Base-by-base conservation (phyloP, 2,888 invertebrate genomes). In the Teleiodes luculella region DNA sequence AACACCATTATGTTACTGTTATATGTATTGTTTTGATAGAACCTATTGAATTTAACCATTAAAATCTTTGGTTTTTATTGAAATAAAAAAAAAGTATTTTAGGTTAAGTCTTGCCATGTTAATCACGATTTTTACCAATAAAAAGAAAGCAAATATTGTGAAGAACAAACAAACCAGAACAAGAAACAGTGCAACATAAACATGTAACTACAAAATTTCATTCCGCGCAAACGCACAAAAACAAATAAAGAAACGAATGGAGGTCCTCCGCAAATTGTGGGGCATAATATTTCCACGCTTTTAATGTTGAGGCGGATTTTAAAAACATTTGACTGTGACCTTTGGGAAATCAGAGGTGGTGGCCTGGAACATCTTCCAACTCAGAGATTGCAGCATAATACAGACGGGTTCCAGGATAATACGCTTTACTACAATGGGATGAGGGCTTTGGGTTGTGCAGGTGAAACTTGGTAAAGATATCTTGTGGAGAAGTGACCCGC, bases 331-430 rank as follows among this genome's bases (percentile, higher is more conserved):
- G 67, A 68, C 68, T 65, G 71, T 65, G 77, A 71, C 87, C 87
- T 79, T 70, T 73, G 87, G 87, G 87, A 88, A 88, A 88, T 88
- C 86, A 86, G 73, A 73, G 71, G 74, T 76, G 76, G 74, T 74
- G 65, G 66, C 53, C 60, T 65, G 73, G 70, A 70, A 69, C 68
- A 70, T 73, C 70, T 62, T 60, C 53, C 58, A 54, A 53, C 64
- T 65, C 59, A 58, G 65, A 63, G 11, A 6, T 24, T 28, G 7
- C 8, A 14, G n/a, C n/a, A 13, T 18, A 63, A 68, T 59, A 63
- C 61, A 62, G 63, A 54, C 50, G 57, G 56, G 56, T 59, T 70
- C 68, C 60, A 59, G 66, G 65, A 82, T 72, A 74, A 69, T 78
- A 66, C 67, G 62, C 74, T 72, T 68, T 82, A 71, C 67, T 55